These are phyloP conservation scores for Gymnoscopelus microlampas DNA, from an alignment of 2,797 vertebrate genomes.

Conservation along the genomic window DNA sequence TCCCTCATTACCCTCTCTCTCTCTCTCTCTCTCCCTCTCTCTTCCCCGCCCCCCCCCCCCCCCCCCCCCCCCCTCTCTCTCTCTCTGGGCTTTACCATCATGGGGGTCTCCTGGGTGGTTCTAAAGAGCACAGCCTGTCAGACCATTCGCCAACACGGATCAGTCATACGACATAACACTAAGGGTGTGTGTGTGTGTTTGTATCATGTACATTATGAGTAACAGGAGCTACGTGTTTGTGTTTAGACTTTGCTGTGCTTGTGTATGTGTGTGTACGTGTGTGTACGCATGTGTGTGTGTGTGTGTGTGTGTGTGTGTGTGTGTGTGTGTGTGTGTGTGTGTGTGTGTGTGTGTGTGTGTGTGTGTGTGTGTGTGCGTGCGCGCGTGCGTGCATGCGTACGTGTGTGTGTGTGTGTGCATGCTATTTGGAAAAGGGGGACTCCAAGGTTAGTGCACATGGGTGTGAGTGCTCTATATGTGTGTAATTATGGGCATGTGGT, in stretches of 20 bases:
- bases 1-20: constrained; percentile 72
- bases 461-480: constrained; percentile 75
- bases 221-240: neutral
- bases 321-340: constrained; percentile 59
- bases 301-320: constrained; percentile 57
- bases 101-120: constrained; percentile 86
- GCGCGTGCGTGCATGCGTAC: constrained; percentile 50
- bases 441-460: constrained; percentile 80
- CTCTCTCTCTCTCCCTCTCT: constrained; percentile 43
- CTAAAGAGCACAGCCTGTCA: constrained; percentile 58
- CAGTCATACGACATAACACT: constrained; percentile 54
- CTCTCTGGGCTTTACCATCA: constrained; percentile 68
- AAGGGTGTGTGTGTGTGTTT: constrained; percentile 56
- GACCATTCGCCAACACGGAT: constrained; percentile 58
- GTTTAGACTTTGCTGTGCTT: neutral
- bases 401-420: constrained; percentile 40
- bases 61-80: constrained; percentile 55
- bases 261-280: neutral
- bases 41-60: constrained; percentile 42
- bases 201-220: neutral
- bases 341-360: constrained; percentile 31
- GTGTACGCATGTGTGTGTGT: constrained; percentile 35
- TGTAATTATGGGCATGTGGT: constrained; percentile 81
- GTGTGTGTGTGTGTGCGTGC: constrained; percentile 36
- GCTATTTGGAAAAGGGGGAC: constrained; percentile 78